phyloP scores from a whole-genome alignment of 2,113 vertebrate species.

The Promerops cafer region DNA sequence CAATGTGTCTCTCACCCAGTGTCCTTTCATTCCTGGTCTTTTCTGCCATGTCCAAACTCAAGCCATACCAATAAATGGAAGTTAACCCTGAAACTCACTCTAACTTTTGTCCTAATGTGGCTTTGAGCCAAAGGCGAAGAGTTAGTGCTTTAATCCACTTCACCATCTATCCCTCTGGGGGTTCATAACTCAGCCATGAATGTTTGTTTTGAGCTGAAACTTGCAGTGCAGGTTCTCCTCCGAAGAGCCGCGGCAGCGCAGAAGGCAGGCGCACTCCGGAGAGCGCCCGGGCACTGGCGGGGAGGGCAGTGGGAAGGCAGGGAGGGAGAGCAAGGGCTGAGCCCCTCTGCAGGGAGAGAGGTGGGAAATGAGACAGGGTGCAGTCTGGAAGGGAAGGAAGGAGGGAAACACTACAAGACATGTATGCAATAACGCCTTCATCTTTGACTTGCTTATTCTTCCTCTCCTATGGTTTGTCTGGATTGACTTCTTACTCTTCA shows the following conservation, averaged over 20 bases:
- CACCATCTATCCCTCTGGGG: constrained; percentile 35
- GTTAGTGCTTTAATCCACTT: constrained; percentile 26
- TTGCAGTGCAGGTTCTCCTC: constrained; percentile 47
- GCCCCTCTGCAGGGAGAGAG: not conserved
- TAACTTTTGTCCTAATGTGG: not conserved
- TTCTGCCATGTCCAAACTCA: not conserved
- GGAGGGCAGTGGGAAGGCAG: not conserved
- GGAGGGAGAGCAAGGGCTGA: not conserved
- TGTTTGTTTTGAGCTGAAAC: constrained; percentile 62
- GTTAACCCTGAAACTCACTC: not conserved
- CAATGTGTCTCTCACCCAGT: not conserved
- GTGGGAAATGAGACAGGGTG: not conserved
- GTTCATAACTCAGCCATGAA: constrained; percentile 57
- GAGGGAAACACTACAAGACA: not conserved
- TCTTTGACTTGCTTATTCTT: not conserved
- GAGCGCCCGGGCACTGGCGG: not conserved
- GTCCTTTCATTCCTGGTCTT: not conserved
- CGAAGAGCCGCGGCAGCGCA: not conserved
- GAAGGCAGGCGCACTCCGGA: not conserved
- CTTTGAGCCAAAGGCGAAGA: constrained; percentile 25
- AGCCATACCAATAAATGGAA: not conserved
- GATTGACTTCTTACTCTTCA: not conserved
- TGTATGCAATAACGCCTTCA: accelerated
- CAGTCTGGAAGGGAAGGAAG: not conserved
- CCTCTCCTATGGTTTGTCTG: not conserved